Conservation (phyloP, 37 sponge, comb jelly and placozoan species). For the Bolinopsis microptera region DNA sequence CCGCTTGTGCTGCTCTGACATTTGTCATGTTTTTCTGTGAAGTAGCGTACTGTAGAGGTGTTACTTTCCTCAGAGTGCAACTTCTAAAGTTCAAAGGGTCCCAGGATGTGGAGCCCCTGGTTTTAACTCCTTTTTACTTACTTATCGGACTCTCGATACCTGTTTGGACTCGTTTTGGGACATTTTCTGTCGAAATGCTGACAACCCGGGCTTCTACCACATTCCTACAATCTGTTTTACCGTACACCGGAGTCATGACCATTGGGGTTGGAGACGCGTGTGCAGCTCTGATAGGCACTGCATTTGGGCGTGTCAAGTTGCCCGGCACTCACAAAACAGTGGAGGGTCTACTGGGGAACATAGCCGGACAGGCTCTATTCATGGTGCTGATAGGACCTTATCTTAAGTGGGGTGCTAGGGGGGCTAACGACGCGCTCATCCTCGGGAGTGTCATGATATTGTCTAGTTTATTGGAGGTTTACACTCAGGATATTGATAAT, state of each 20-base stretch:
- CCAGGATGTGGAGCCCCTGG: conserved; percentile 18
- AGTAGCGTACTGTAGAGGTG: conserved; percentile 15
- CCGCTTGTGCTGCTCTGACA: background rate
- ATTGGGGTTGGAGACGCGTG: conserved; percentile 61
- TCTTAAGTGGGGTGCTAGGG: background rate
- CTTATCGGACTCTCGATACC: conserved; percentile 41
- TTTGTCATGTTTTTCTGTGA: conserved; percentile 30
- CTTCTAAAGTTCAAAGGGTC: conserved; percentile 14
- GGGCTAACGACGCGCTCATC: background rate
- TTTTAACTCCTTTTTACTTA: conserved; percentile 31
- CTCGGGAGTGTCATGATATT: background rate
- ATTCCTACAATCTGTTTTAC: background rate
- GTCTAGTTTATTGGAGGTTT: conserved; percentile 4
- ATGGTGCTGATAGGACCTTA: conserved; percentile 20
- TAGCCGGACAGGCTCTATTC: conserved; percentile 14
- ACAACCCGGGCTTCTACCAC: background rate
- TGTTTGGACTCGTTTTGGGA: conserved; percentile 26
- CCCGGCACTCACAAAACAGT: conserved; percentile 58
- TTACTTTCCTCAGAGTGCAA: background rate
- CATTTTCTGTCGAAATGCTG: background rate
- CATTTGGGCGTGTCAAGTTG: conserved; percentile 11
- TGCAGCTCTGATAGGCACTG: conserved; percentile 30
- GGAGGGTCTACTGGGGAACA: conserved; percentile 30
- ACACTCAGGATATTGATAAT: conserved; percentile 59
- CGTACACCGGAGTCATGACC: conserved; percentile 36